Evolutionary conservation across 2,113 vertebrate species (phyloP), one percentile per base, ranked within the genome.

Genomic region (Vicugna pacos): DNA sequence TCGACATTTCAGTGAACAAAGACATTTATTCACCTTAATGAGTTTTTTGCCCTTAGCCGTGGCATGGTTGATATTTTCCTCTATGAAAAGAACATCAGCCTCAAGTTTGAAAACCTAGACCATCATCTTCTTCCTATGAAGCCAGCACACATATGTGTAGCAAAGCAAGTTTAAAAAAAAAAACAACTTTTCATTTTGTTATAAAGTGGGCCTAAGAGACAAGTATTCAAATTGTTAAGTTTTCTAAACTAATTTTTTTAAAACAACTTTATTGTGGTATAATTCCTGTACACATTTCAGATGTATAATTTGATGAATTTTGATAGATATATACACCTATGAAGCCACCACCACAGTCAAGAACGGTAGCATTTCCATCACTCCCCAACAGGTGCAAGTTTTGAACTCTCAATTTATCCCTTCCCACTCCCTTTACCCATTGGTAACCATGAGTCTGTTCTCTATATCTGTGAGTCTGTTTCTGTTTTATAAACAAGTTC

Each of bases 51-150:
- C 60, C 10, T 96, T 77, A 24, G 67, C 81, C 73, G 70, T 52
- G 84, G 60, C 84, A 24, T 0, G 9, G 32, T 94, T 82, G 79
- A 73, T 73, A 65, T 81, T 94, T 95, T 82, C 56, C 22, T 83
- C 30, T 48, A 10, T 75, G 42, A 86, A 81, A 91, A 95, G 38
- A 42, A 60, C 5, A 69, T 79, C 64, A 76, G 26, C 72, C 22
- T 92, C 26, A 76, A 92, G 17, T 89, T 70, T 92, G 80, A 85
- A 95, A 94, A 81, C 46, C 32, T 38, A 85, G 35, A 72, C 32
- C 20, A 70, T 46, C 88, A 76, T 93, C 65, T 85, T 95, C 79
- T 94, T 76, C 64, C 77, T 73, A 60, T 82, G 70, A 81, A 90
- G n/a, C 67, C 32, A 56, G 56, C 62, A 77, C 30, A 82, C 13